Evolutionary conservation across 2,888 invertebrate species (phyloP).

Genomic region (Stenolophus ochropezus): DNA sequence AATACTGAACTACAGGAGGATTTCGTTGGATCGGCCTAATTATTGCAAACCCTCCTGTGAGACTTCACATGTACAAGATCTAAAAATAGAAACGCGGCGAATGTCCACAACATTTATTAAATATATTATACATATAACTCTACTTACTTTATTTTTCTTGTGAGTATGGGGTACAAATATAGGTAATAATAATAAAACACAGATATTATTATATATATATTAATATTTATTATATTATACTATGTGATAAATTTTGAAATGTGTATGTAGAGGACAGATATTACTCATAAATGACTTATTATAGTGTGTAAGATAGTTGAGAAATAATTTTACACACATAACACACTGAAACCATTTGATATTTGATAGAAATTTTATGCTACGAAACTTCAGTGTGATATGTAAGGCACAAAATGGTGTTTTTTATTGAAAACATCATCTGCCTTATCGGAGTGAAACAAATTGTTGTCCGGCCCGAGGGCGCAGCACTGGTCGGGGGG

Average conservation of each 20-base stretch:
- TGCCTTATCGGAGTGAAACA: slow-evolving; percentile 51
- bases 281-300: slow-evolving; percentile 12
- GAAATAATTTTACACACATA: slow-evolving; percentile 50
- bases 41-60: slow-evolving; percentile 53
- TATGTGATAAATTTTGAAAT: slow-evolving; percentile 57
- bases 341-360: slow-evolving; percentile 54
- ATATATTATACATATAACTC: slow-evolving; percentile 15
- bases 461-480: slow-evolving; percentile 21
- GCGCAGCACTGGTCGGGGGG: background rate
- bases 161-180: slow-evolving; percentile 58
- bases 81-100: slow-evolving; percentile 45
- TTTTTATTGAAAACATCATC: slow-evolving; percentile 56
- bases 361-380: slow-evolving; percentile 59
- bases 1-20: background rate
- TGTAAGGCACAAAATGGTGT: slow-evolving; percentile 57
- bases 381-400: slow-evolving; percentile 55
- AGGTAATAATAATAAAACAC: slow-evolving; percentile 39
- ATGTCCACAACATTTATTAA: slow-evolving; percentile 43
- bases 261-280: slow-evolving; percentile 49
- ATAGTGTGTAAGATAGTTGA: slow-evolving; percentile 27
- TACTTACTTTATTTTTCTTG: slow-evolving; percentile 49
- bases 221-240: slow-evolving; percentile 57
- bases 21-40: slow-evolving; percentile 50
- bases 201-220: slow-evolving; percentile 52
- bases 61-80: slow-evolving; percentile 48